Conservation (phyloP, 2,797 vertebrate genomes). For the Channallabes apus region DNA sequence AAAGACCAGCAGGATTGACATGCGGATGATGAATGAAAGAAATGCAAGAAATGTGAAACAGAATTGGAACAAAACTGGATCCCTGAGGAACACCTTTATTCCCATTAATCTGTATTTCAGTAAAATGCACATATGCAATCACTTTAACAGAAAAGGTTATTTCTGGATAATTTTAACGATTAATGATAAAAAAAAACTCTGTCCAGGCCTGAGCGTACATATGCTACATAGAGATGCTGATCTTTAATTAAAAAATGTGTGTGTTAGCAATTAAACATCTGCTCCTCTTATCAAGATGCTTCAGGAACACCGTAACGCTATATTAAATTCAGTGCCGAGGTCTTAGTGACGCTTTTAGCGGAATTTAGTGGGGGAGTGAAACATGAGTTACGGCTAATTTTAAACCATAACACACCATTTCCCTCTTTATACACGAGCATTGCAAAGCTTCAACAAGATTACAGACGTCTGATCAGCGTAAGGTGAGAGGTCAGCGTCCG, state of each 20-base stretch:
- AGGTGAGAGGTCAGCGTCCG: background rate
- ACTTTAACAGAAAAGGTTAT: background rate
- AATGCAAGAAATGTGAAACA: background rate
- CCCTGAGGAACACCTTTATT: background rate
- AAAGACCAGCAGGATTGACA: too few relatives aligned
- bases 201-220: background rate
- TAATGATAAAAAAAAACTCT: background rate
- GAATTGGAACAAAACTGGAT: background rate
- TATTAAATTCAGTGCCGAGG: background rate
- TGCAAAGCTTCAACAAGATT: background rate
- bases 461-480: background rate
- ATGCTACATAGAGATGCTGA: background rate
- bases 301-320: background rate
- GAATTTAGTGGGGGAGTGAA: background rate
- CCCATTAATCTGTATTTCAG: background rate
- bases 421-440: background rate
- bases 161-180: background rate
- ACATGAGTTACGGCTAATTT: conserved; percentile 7
- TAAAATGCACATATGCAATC: background rate
- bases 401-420: conserved; percentile 16
- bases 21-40: background rate
- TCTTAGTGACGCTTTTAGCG: background rate
- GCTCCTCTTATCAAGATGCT: conserved; percentile 4
- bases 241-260: background rate
- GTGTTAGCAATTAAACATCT: background rate